These are phyloP conservation scores for Nixonia krombeini DNA, from an alignment of 1,140 invertebrate genomes.

Conservation along the genomic window DNA sequence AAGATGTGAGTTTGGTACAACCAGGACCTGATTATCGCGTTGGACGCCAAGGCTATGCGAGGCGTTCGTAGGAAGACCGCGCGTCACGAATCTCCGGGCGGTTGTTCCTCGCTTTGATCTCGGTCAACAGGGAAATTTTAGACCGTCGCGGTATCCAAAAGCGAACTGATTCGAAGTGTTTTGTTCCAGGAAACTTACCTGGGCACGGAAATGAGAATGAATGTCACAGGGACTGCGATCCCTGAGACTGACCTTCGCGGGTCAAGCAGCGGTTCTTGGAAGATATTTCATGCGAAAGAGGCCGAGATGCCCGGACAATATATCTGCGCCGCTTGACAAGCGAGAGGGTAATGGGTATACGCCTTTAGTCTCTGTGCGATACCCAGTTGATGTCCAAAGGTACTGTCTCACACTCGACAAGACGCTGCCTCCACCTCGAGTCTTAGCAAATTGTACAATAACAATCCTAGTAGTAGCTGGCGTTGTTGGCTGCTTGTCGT, in stretches of 20 bases:
- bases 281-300: slow-evolving; percentile 26
- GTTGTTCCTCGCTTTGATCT: slow-evolving; percentile 67
- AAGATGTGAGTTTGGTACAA: no score
- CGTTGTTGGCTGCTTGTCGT: slow-evolving; percentile 57
- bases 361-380: slow-evolving; percentile 59
- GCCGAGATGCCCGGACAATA: slow-evolving; percentile 56
- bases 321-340: slow-evolving; percentile 50
- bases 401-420: slow-evolving; percentile 64
- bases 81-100: slow-evolving; percentile 46
- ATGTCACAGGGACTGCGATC: background rate
- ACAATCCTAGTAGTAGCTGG: slow-evolving; percentile 67
- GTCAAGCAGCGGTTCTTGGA: slow-evolving; percentile 5
- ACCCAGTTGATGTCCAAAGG: slow-evolving; percentile 71
- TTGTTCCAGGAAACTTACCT: slow-evolving; percentile 4
- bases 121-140: slow-evolving; percentile 66
- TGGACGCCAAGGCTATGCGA: slow-evolving; percentile 56
- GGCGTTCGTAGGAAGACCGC: slow-evolving; percentile 49
- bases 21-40: no score
- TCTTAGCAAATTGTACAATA: slow-evolving; percentile 73
- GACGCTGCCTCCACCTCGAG: slow-evolving; percentile 53
- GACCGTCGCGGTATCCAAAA: slow-evolving; percentile 46
- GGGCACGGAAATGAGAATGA: background rate
- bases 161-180: slow-evolving; percentile 6
- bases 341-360: slow-evolving; percentile 32
- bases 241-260: background rate